phyloP scores from a whole-genome alignment of 2,888 invertebrate species.

The Gandaritis pyraliata region DNA sequence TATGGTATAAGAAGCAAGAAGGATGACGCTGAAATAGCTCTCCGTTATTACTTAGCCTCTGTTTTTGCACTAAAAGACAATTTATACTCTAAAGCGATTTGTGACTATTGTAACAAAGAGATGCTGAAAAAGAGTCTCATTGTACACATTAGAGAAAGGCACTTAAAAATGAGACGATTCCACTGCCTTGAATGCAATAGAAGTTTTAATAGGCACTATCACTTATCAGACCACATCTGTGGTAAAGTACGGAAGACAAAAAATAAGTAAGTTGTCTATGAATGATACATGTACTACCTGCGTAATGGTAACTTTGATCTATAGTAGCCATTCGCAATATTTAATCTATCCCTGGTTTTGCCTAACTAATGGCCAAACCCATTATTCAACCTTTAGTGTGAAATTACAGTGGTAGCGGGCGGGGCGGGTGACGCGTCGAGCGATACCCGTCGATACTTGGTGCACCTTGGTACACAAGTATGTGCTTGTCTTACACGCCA shows the following conservation, averaged over 20 bases:
- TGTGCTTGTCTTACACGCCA: too few relatives aligned
- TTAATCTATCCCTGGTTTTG: too few relatives aligned
- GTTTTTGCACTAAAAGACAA: conserved; percentile 53
- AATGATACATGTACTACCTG: too few relatives aligned
- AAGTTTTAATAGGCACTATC: conserved; percentile 61
- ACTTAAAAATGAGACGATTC: conserved; percentile 62
- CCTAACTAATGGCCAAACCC: too few relatives aligned
- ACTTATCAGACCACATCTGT: conserved; percentile 60
- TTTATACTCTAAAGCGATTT: conserved; percentile 63
- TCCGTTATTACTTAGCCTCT: conserved; percentile 48
- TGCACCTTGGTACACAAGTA: too few relatives aligned
- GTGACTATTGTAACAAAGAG: conserved; percentile 71
- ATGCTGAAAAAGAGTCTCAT: conserved; percentile 72
- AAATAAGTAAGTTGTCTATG: conserved; percentile 1
- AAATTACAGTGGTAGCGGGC: too few relatives aligned
- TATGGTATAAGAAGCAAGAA: neutral
- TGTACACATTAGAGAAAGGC: conserved; percentile 65
- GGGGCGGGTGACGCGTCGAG: too few relatives aligned
- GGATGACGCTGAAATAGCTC: conserved; percentile 23
- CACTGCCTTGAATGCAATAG: conserved; percentile 54
- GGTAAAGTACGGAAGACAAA: conserved; percentile 39
- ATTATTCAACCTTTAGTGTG: too few relatives aligned
- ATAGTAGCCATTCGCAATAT: too few relatives aligned
- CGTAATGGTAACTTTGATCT: too few relatives aligned
- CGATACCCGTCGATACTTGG: too few relatives aligned